phyloP scores from a whole-genome alignment of 2,797 vertebrate genomes.

The Emys orbicularis region DNA sequence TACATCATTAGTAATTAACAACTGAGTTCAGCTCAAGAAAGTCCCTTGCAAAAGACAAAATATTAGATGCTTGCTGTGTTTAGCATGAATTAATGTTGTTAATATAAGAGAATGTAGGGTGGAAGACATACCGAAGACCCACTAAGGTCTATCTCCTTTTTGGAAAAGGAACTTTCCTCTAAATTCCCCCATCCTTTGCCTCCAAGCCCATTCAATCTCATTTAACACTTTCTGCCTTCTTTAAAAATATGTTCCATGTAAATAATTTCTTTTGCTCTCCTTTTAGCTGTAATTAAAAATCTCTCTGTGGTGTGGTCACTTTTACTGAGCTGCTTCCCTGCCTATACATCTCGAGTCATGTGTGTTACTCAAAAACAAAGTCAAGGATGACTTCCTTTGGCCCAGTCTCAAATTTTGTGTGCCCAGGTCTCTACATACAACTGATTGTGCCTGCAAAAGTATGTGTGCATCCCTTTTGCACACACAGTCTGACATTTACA shows the following conservation, averaged over 20 bases:
- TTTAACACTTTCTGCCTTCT: slow-evolving; percentile 1
- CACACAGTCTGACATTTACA: not conserved
- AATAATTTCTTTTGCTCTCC: slow-evolving; percentile 23
- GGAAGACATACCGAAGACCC: not conserved
- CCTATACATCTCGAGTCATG: slow-evolving; percentile 20
- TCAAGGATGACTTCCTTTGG: slow-evolving; percentile 36
- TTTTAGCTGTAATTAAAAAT: not conserved
- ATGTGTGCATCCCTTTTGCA: fast-evolving
- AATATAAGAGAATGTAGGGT: not conserved
- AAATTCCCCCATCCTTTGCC: not conserved
- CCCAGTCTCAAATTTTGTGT: slow-evolving; percentile 47
- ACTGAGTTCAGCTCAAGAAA: slow-evolving; percentile 2
- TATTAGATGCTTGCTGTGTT: not conserved
- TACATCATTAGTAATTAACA: not conserved
- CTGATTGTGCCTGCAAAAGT: slow-evolving; percentile 55
- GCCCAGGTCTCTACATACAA: not conserved
- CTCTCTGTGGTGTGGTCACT: slow-evolving; percentile 57
- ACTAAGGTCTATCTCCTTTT: not conserved
- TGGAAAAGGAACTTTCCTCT: not conserved
- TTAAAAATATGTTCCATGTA: not conserved
- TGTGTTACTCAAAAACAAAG: not conserved
- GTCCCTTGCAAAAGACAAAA: slow-evolving; percentile 1
- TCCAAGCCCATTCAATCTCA: slow-evolving; percentile 8
- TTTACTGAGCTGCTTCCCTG: slow-evolving; percentile 59
- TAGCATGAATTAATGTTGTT: not conserved